These are phyloP conservation scores for Sclerodermus sp. DNA, from an alignment of 2,888 invertebrate species.

Conservation along the genomic window DNA sequence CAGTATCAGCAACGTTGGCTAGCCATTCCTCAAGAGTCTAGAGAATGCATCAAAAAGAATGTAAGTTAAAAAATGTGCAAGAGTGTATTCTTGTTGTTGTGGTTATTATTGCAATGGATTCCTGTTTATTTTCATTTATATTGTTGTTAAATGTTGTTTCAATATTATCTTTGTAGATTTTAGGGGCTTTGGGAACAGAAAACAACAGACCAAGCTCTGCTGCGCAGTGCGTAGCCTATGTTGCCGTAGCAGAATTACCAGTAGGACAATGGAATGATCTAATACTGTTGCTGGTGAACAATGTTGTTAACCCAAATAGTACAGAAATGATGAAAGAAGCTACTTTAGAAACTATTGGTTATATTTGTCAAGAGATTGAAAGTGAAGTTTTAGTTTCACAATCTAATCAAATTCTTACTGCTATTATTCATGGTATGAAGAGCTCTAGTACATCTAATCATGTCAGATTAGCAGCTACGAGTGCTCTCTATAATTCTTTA, in stretches of 20 bases:
- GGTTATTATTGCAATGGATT: not conserved
- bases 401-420: slow-evolving; percentile 95
- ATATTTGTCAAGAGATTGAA: slow-evolving; percentile 98
- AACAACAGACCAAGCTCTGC: slow-evolving; percentile 93
- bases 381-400: slow-evolving; percentile 89
- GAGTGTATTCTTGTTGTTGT: not conserved
- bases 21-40: slow-evolving; percentile 80
- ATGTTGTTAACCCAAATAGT: slow-evolving; percentile 83
- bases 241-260: slow-evolving; percentile 95
- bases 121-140: not conserved
- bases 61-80: too few species aligned
- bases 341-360: slow-evolving; percentile 96
- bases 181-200: slow-evolving; percentile 94
- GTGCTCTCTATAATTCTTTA: slow-evolving; percentile 92
- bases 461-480: slow-evolving; percentile 94
- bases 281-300: slow-evolving; percentile 82
- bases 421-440: slow-evolving; percentile 98
- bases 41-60: slow-evolving; percentile 91
- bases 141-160: not conserved
- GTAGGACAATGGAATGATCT: slow-evolving; percentile 90
- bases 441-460: slow-evolving; percentile 90
- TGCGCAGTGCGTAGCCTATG: slow-evolving; percentile 98
- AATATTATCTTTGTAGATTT: slow-evolving; percentile 66
- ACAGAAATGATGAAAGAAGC: slow-evolving; percentile 96
- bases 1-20: slow-evolving; percentile 94